Conservation (phyloP, 2,888 invertebrate genomes). For the Thyatira batis region DNA sequence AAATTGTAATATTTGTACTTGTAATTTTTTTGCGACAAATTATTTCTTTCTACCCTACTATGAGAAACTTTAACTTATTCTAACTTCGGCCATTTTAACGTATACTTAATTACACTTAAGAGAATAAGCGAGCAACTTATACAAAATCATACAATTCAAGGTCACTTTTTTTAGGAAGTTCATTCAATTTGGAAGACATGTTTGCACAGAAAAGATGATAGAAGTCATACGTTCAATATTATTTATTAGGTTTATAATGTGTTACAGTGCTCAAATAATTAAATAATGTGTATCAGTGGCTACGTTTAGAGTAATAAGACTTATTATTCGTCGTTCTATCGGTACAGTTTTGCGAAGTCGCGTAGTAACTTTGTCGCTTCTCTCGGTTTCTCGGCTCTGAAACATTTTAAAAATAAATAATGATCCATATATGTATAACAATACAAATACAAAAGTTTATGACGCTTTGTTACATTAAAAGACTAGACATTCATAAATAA, state of each 20-base stretch:
- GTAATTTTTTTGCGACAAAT: background rate
- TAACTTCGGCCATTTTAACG: background rate
- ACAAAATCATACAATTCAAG: background rate
- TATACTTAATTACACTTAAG: background rate
- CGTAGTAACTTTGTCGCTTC: conserved; percentile 89
- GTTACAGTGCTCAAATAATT: background rate
- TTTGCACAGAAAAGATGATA: background rate
- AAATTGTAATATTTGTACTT: background rate
- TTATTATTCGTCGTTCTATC: conserved; percentile 76
- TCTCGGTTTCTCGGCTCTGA: conserved; percentile 89
- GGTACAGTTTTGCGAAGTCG: conserved; percentile 93
- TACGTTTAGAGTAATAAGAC: background rate
- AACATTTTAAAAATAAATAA: too few species aligned
- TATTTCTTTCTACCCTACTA: too few species aligned
- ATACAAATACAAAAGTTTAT: too few species aligned
- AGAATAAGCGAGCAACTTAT: background rate
- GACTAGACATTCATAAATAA: too few species aligned
- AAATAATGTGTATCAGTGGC: background rate
- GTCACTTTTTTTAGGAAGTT: background rate
- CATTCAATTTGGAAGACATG: background rate
- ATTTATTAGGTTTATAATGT: background rate
- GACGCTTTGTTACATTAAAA: too few species aligned
- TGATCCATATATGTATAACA: too few species aligned
- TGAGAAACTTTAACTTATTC: too few species aligned
- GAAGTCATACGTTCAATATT: background rate